Conservation (phyloP, 64 coral and sea anemone genomes). For the Stichodactyla mertensii region DNA sequence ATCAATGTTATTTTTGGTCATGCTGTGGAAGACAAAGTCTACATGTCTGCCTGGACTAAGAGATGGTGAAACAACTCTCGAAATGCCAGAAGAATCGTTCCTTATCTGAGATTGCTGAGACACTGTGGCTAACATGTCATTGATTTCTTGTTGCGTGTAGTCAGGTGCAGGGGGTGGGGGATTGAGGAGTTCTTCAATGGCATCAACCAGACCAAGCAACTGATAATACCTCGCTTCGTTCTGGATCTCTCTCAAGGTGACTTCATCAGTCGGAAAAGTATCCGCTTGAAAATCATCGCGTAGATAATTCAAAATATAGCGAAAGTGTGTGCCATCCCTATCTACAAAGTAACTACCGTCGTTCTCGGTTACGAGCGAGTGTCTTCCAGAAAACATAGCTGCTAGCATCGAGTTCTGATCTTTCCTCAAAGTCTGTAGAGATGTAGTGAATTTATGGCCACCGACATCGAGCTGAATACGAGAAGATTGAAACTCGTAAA, state of each 20-base stretch:
- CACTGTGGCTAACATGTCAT: constrained; percentile 73
- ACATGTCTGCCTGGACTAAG: constrained; percentile 40
- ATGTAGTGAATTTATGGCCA: constrained; percentile 79
- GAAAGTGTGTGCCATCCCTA: constrained; percentile 90
- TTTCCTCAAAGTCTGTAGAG: constrained; percentile 74
- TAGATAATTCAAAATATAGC: constrained; percentile 91
- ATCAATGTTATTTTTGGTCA: constrained; percentile 93
- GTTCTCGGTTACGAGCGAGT: constrained; percentile 52
- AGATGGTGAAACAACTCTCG: not conserved
- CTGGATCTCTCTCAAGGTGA: constrained; percentile 73
- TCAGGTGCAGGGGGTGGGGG: constrained; percentile 82
- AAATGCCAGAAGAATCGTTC: not conserved
- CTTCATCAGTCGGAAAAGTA: constrained; percentile 78
- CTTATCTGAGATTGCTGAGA: constrained; percentile 40
- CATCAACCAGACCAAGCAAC: constrained; percentile 57
- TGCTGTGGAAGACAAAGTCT: constrained; percentile 89
- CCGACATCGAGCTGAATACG: constrained; percentile 88
- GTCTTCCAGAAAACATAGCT: constrained; percentile 95
- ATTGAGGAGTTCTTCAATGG: constrained; percentile 63
- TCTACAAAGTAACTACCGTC: constrained; percentile 94
- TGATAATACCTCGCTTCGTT: constrained; percentile 94
- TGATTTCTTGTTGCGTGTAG: constrained; percentile 83
- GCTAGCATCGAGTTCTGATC: constrained; percentile 88
- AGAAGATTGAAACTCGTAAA: constrained; percentile 78
- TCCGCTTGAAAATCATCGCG: constrained; percentile 86